These are phyloP conservation scores for Notechis scutatus DNA, from an alignment of 2,113 vertebrate genomes.

Conservation along the genomic window DNA sequence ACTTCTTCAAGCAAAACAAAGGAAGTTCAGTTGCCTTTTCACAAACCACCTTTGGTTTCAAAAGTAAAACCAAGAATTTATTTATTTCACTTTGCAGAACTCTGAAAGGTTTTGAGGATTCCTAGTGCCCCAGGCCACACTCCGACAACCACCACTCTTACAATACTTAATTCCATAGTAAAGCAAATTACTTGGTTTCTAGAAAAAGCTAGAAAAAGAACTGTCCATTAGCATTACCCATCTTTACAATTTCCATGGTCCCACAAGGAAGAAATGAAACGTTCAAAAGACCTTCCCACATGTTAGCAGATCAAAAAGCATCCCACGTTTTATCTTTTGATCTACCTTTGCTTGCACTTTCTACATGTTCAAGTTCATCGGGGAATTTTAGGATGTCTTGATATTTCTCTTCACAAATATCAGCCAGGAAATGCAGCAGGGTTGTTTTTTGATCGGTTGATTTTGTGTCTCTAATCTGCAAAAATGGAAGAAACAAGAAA, in stretches of 20 bases:
- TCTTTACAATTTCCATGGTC: slow-evolving; percentile 32
- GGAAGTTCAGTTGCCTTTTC: background rate
- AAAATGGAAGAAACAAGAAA: background rate
- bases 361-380: slow-evolving; percentile 89
- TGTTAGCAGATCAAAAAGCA: slow-evolving; percentile 11
- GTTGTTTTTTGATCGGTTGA: slow-evolving; percentile 88
- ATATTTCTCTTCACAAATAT: slow-evolving; percentile 85
- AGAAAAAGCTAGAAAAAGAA: slow-evolving; percentile 18
- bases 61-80: background rate
- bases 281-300: background rate
- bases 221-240: background rate
- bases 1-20: background rate
- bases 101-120: background rate
- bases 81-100: background rate
- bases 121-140: background rate
- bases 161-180: background rate
- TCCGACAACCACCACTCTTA: background rate
- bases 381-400: slow-evolving; percentile 87
- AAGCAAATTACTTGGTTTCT: slow-evolving; percentile 13
- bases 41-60: background rate
- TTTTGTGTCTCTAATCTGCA: slow-evolving; percentile 93
- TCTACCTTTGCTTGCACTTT: slow-evolving; percentile 93
- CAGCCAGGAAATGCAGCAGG: slow-evolving; percentile 89
- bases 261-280: slow-evolving; percentile 20
- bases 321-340: background rate